Percentiles rank a stretch among this genome's conserved stretches.
Conservation (phyloP, 2,888 invertebrate genomes). For the Ceriagrion tenellum region DNA sequence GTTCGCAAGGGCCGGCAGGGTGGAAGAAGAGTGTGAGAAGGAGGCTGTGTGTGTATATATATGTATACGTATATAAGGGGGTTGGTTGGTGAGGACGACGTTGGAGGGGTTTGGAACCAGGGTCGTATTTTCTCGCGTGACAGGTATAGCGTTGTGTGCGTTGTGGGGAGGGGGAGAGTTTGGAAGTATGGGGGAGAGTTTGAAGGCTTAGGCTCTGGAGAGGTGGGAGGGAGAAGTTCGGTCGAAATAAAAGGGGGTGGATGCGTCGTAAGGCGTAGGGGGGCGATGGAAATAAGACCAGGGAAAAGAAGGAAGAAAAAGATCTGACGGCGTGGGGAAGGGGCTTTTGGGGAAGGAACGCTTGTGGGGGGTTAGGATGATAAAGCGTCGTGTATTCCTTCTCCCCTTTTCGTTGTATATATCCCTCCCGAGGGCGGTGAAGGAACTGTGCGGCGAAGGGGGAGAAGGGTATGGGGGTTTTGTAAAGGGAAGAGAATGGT, state of each 20-base stretch:
- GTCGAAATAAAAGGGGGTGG: background rate
- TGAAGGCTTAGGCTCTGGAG: background rate
- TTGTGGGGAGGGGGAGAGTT: background rate
- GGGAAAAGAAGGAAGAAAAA: conserved; percentile 37
- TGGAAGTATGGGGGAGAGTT: background rate
- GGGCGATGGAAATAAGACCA: conserved; percentile 6
- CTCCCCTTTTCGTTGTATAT: background rate
- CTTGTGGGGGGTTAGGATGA: conserved; percentile 52
- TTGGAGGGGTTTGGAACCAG: background rate
- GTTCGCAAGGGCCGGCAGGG: background rate
- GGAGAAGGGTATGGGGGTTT: background rate
- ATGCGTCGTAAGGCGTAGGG: background rate
- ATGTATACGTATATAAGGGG: background rate
- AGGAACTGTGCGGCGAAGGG: conserved; percentile 42
- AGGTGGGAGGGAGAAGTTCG: background rate
- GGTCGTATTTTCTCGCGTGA: conserved; percentile 61
- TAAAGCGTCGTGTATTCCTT: conserved; percentile 56
- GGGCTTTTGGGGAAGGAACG: background rate
- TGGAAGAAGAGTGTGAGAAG: background rate
- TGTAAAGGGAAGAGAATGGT: conserved; percentile 33
- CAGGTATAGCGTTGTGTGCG: conserved; percentile 40
- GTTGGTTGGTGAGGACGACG: background rate
- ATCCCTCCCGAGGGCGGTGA: conserved; percentile 38
- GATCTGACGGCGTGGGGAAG: background rate
- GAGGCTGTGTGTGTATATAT: background rate